Conservation (phyloP, 2,888 invertebrate species). For the Eilema sororculum region DNA sequence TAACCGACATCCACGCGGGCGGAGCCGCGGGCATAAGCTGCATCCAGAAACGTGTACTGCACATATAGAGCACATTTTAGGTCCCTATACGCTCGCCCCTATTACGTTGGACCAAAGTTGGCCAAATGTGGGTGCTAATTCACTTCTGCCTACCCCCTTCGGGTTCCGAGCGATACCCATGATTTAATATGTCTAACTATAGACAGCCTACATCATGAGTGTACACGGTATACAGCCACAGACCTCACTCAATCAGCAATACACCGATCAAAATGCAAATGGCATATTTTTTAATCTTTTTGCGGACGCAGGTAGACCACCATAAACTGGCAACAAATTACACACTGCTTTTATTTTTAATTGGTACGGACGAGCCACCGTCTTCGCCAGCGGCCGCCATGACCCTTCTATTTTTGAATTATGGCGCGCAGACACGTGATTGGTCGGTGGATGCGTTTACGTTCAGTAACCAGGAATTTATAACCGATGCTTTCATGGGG, state of each 20-base stretch:
- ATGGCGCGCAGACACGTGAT: constrained; percentile 82
- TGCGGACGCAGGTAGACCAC: constrained; percentile 68
- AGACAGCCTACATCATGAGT: constrained; percentile 13
- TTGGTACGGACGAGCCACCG: constrained; percentile 82
- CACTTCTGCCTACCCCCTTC: too few species aligned
- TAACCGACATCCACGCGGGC: too few species aligned
- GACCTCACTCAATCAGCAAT: constrained; percentile 80
- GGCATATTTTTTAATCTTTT: constrained; percentile 68
- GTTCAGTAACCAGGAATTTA: constrained; percentile 50
- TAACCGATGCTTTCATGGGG: constrained; percentile 60
- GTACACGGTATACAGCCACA: constrained; percentile 32
- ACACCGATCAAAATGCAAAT: constrained; percentile 82
- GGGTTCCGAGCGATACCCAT: too few species aligned
- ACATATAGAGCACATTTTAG: too few species aligned
- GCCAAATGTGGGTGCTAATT: too few species aligned
- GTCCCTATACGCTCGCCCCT: too few species aligned
- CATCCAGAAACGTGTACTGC: too few species aligned
- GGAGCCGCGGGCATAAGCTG: too few species aligned
- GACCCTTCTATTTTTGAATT: constrained; percentile 82
- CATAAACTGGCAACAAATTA: constrained; percentile 85
- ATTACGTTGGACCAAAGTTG: too few species aligned
- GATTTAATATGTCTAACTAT: not conserved
- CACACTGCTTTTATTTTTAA: constrained; percentile 85
- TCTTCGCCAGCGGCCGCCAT: constrained; percentile 76
- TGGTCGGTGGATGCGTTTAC: constrained; percentile 65